Evolutionary conservation across 2,797 vertebrate genomes (phyloP).

Genomic region (Enteromius afrohamiltoni): DNA sequence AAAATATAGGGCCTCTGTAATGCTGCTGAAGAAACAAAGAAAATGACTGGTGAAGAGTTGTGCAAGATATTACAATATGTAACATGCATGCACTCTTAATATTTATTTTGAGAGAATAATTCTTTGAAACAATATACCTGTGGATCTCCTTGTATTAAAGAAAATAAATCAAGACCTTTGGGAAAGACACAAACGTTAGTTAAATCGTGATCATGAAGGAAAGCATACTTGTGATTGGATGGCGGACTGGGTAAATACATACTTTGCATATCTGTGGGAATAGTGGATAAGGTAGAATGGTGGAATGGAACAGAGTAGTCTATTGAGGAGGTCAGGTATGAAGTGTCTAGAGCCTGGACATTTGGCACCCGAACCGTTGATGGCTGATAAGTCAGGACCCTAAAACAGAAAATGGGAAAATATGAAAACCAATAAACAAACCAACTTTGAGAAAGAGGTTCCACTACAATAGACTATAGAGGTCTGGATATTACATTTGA

Average conservation of each 20-base stretch:
- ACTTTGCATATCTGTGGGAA: slow-evolving; percentile 95
- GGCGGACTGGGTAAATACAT: slow-evolving; percentile 61
- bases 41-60: not conserved
- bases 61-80: not conserved
- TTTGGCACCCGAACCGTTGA: slow-evolving; percentile 85
- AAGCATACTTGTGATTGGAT: not conserved
- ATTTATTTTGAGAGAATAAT: not conserved
- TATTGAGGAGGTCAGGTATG: slow-evolving; percentile 86
- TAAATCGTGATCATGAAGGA: not conserved
- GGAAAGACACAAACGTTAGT: slow-evolving; percentile 43
- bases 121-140: slow-evolving; percentile 79
- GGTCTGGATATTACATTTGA: not conserved
- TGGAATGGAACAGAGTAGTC: slow-evolving; percentile 94
- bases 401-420: slow-evolving; percentile 60
- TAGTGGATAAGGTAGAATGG: slow-evolving; percentile 85
- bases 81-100: not conserved
- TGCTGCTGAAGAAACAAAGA: slow-evolving; percentile 80
- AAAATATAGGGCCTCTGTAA: slow-evolving; percentile 95
- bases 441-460: not conserved
- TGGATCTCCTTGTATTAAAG: slow-evolving; percentile 91
- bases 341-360: slow-evolving; percentile 83
- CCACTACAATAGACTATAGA: not conserved
- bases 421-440: not conserved
- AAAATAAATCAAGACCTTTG: slow-evolving; percentile 94
- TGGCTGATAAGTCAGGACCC: slow-evolving; percentile 93